Conservation (phyloP, 1,140 invertebrate genomes). For the Sarcophaga bullata region DNA sequence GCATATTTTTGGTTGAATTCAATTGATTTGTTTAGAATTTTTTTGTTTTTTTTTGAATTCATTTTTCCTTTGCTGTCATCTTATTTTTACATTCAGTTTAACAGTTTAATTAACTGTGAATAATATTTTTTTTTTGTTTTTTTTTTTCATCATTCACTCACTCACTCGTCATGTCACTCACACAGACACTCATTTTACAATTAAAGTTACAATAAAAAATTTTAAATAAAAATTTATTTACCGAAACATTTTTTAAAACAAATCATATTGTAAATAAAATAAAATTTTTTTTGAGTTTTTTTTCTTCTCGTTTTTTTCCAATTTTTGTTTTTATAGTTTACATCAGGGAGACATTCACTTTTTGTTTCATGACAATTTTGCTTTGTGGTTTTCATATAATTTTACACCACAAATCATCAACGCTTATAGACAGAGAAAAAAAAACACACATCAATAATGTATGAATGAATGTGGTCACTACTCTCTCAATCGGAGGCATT, state of each 20-base stretch:
- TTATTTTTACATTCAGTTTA: slow-evolving; percentile 15
- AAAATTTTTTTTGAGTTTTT: no score
- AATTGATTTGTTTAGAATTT: neutral
- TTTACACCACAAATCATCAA: neutral
- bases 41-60: neutral
- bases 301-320: no score
- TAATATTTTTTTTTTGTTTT: neutral
- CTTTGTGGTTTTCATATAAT: slow-evolving; percentile 12
- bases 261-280: no score
- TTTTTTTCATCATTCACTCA: neutral
- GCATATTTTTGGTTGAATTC: slow-evolving; percentile 6
- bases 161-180: neutral
- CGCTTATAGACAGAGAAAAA: no score
- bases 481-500: neutral
- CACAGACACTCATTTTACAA: neutral
- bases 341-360: slow-evolving; percentile 1
- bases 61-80: neutral
- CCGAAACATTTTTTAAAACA: no score
- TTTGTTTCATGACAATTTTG: neutral
- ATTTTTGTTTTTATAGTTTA: neutral
- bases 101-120: slow-evolving; percentile 18
- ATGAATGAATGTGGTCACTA: no score
- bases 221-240: no score
- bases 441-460: no score
- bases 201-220: no score